Conservation (phyloP, 1,140 invertebrate genomes). For the Yoshiicerus persimilis region DNA sequence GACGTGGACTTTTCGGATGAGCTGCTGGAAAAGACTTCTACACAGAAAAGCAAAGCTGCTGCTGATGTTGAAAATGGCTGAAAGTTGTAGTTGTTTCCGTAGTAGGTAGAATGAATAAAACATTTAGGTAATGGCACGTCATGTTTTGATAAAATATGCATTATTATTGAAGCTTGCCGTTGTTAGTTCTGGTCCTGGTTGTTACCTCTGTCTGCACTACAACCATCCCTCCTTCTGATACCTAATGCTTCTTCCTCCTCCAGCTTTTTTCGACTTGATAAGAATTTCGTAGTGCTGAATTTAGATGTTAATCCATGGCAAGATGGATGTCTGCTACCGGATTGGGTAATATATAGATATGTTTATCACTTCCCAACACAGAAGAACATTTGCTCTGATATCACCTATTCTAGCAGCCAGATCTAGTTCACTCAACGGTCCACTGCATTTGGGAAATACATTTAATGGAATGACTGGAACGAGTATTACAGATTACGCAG, state of each 20-base stretch:
- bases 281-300: neutral
- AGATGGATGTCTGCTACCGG: neutral
- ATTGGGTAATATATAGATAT: neutral
- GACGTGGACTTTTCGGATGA: neutral
- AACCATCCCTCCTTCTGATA: neutral
- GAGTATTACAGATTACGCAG: neutral
- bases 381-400: neutral
- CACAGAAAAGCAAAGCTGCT: neutral
- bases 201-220: neutral
- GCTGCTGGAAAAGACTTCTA: neutral
- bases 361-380: neutral
- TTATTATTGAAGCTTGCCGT: constrained; percentile 1
- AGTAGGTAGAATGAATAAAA: constrained; percentile 9
- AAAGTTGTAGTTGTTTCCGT: neutral
- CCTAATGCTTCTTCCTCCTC: neutral
- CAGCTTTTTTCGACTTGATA: neutral
- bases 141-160: constrained; percentile 23
- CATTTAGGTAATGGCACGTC: constrained; percentile 26
- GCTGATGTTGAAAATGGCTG: neutral
- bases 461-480: neutral
- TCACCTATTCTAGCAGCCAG: neutral
- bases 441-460: neutral
- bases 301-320: neutral
- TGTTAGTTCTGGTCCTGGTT: neutral
- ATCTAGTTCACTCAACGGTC: neutral